These are phyloP conservation scores for Cataglyphis altisquamis DNA, from an alignment of 2,888 invertebrate genomes.

Conservation along the genomic window DNA sequence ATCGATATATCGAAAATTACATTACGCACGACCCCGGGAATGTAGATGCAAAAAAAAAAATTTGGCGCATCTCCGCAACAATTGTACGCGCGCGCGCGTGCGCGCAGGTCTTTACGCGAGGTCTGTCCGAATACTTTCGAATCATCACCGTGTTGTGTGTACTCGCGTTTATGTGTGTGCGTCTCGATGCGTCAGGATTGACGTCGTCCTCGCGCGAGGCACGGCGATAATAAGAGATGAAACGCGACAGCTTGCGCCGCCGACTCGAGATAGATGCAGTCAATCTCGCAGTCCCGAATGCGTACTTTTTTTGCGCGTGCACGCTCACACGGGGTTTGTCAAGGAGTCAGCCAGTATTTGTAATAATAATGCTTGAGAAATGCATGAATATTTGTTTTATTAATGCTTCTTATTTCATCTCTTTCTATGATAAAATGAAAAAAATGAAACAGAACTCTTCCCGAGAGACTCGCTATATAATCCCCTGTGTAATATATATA, in stretches of 20 bases:
- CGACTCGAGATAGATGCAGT: slow-evolving; percentile 60
- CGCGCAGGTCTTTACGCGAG: slow-evolving; percentile 11
- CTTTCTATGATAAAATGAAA: slow-evolving; percentile 74
- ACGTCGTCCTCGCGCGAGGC: slow-evolving; percentile 54
- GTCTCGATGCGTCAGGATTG: slow-evolving; percentile 41
- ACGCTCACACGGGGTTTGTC: slow-evolving; percentile 86
- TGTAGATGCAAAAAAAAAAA: slow-evolving; percentile 80
- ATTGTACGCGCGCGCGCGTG: slow-evolving; percentile 35
- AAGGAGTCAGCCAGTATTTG: slow-evolving; percentile 90
- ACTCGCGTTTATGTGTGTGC: slow-evolving; percentile 46
- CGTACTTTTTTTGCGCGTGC: slow-evolving; percentile 85
- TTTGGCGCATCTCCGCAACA: slow-evolving; percentile 76
- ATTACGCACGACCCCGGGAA: slow-evolving; percentile 83
- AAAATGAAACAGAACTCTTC: slow-evolving; percentile 72
- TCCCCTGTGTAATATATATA: slow-evolving; percentile 79
- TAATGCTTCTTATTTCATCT: slow-evolving; percentile 87
- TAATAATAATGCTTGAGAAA: slow-evolving; percentile 95
- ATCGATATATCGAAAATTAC: slow-evolving; percentile 79
- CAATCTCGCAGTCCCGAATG: slow-evolving; percentile 82
- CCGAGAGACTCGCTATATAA: slow-evolving; percentile 72
- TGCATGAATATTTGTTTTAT: slow-evolving; percentile 95
- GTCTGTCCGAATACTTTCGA: slow-evolving; percentile 34
- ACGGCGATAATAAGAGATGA: slow-evolving; percentile 46
- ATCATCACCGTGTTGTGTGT: slow-evolving; percentile 42
- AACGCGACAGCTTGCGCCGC: slow-evolving; percentile 66